Base-by-base conservation (phyloP, 2,113 vertebrate species). In the Anser brachyrhynchus region DNA sequence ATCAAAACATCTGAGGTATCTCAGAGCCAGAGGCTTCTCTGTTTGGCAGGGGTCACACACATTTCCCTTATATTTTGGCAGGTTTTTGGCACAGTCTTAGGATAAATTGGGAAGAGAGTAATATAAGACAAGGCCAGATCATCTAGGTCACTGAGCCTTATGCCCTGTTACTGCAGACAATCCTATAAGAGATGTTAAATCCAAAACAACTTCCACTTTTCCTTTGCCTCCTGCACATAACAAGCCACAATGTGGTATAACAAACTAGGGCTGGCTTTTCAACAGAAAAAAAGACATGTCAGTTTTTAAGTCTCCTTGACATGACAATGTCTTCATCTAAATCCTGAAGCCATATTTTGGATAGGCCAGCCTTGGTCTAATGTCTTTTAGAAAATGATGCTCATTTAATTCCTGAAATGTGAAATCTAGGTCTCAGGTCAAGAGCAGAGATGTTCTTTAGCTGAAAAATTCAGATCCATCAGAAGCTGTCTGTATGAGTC, bases 381-480 rank as follows among this genome's bases (percentile, higher is more conserved):
- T 91, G 92, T 89, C 92, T 96, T 95, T 94, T 65, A 92, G 95
- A 95, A 96, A 96, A 94, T 89, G 92, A 93, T 70, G 74, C 87
- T 95, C 96, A 90, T 95, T 95, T 97, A 89, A 94, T 93, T 97
- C 86, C 93, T 70, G 89, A 96, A 95, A 93, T 91, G 95, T 93
- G 95, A 93, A 93, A 96, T 95, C 90, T 44, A 70, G 92, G 96
- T 93, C 93, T 96, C 74, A 83, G 93, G 92, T 97, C 92, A 97
- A 97, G 92, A 94, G 84, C 92, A 91, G 3, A 70, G 80, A 92
- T 51, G 74, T 54, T 94, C 66, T 93, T 95, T 90, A 94, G 90
- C 86, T 93, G 95, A 96, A 96, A 94, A 96, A 87, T 89, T 96
- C 93, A 79, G 80, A 89, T 95, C 90, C 92, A 87, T 96, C 92